Evolutionary conservation across 35 echinoderm and acorn worm species (phyloP).

Genomic region (Amphiura filiformis): DNA sequence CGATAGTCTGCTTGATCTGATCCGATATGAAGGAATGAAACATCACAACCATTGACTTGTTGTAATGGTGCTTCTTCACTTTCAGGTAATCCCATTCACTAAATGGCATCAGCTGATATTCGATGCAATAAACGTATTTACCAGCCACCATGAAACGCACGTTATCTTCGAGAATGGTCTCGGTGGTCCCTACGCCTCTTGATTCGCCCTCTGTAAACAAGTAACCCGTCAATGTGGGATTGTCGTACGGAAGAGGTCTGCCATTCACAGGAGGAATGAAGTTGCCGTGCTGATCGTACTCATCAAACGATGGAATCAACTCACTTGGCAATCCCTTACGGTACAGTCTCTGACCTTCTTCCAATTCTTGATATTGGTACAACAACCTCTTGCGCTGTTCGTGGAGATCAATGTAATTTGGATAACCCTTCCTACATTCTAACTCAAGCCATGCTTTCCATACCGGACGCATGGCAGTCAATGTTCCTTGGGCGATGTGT

Average conservation of each 20-base stretch:
- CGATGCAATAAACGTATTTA: constrained; percentile 6
- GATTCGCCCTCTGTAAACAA: background rate
- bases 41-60: constrained; percentile 17
- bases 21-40: constrained; percentile 27
- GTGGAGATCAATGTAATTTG: background rate
- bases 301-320: background rate
- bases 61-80: background rate
- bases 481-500: background rate
- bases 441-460: constrained; percentile 35
- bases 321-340: background rate
- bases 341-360: background rate
- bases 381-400: background rate
- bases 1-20: background rate
- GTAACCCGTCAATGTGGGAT: constrained; percentile 26
- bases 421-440: background rate
- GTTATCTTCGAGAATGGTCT: background rate
- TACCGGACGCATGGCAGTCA: constrained; percentile 19
- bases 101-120: background rate
- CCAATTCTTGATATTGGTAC: too few species aligned
- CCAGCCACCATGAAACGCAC: too few species aligned
- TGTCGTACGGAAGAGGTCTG: constrained; percentile 15
- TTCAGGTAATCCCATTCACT: constrained; percentile 20
- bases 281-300: background rate
- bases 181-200: background rate
- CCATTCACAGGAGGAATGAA: background rate